These are phyloP conservation scores for Gallinago jamesoni DNA, from an alignment of 2,113 vertebrate genomes.

Conservation along the genomic window DNA sequence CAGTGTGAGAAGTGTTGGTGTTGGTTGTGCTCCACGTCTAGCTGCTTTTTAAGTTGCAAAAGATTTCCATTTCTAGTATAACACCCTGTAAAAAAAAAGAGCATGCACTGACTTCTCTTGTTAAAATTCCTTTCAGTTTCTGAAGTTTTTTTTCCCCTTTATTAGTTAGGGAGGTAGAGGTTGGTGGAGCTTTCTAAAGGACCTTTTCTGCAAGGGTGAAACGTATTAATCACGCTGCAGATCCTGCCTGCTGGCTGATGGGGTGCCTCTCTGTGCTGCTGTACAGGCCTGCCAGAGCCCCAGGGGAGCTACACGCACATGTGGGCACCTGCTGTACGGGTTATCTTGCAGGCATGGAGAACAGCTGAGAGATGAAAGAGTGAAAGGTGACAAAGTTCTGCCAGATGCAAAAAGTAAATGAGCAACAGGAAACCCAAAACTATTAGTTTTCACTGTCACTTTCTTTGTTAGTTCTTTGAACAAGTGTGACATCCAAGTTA, in stretches of 20 bases:
- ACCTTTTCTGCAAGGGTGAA: not conserved
- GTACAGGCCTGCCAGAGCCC: not conserved
- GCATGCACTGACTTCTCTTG: not conserved
- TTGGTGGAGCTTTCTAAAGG: not conserved
- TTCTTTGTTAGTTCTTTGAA: not conserved
- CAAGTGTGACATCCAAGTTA: not conserved
- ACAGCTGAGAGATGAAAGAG: not conserved
- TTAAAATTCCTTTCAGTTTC: slow-evolving; percentile 52
- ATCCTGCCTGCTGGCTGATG: not conserved
- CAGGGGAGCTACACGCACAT: not conserved
- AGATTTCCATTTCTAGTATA: slow-evolving; percentile 34
- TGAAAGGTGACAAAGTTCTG: not conserved
- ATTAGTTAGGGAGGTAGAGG: not conserved
- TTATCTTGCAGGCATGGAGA: not conserved
- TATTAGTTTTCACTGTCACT: not conserved
- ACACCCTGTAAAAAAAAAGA: slow-evolving; percentile 34
- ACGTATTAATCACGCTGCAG: not conserved
- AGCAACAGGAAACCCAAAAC: not conserved
- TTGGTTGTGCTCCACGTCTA: slow-evolving; percentile 30
- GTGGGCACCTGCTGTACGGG: not conserved
- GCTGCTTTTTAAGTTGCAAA: slow-evolving; percentile 23
- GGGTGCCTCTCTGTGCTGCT: not conserved
- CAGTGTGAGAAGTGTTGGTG: not conserved
- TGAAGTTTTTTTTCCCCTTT: not conserved
- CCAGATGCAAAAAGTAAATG: not conserved